Base-by-base conservation (phyloP, 2,888 invertebrate species). In the Dastarcus helophoroides region DNA sequence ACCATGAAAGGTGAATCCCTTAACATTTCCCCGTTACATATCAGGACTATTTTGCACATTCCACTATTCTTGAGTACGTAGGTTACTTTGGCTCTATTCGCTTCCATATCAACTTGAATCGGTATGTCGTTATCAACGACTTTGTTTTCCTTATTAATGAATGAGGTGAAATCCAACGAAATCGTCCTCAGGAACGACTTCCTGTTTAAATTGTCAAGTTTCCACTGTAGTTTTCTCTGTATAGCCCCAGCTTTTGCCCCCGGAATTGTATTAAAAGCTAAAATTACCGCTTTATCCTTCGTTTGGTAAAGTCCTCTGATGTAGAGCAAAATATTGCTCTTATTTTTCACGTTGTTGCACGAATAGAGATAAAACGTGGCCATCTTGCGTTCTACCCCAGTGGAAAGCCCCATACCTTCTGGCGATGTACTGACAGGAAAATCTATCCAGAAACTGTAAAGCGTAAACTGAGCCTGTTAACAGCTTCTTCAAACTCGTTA, bases 1-100 rank as follows among this genome's bases (percentile, higher is more conserved):
- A 72, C 60, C 30, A 53, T 53, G 44, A 66, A 76, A 2, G 76
- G 76, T 12, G 74, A 73, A n/a, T 73, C 73, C 16, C 65, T 64
- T 22, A 72, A 60, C 43, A 64, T 62, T 47, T 66, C 65, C 1
- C 71, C 70, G 49, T 68, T 63, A 31, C 66, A 68, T 9, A 68
- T 67, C 23, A 75, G 62, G 15, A 64, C 67, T 17, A 75, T 60
- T 53, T 71, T 67, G 46, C 73, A 69, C 47, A 65, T 64, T 3
- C 75, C 75, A 45, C 64, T 63, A 37, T 62, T 52, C 24, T 55
- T 61, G 1, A 71, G 68, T 2, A 56, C 53, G 37, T 70, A 75
- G 21, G 59, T 58, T 22, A 74, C 54, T 56, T 65, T 71, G 1
- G 62, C 62, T 41, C 69, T 62, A 38, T 70, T 70, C 14, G 53